Base-by-base conservation (phyloP, 2,888 invertebrate species). In the Drosophila colorata region DNA sequence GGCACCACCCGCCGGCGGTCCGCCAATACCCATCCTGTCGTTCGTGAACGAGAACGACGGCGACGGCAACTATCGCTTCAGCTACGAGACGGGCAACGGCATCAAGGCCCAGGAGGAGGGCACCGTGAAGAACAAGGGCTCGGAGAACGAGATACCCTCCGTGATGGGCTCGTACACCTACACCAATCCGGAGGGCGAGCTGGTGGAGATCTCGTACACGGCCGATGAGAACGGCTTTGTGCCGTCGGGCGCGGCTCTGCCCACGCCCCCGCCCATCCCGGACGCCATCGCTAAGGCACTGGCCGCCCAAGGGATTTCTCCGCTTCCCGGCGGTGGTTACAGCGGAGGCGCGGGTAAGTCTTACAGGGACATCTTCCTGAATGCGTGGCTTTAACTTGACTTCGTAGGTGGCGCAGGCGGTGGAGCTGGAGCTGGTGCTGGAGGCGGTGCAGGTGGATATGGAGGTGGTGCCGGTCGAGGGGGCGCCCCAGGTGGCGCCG, bases 181-280 rank as follows among this genome's bases (percentile, higher is more conserved):
- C 89, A 94, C 94, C 0, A 94, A 94, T 28, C 95, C 95, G 0
- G 95, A 95, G 83, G 95, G 95, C 3, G 93, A 94, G 73, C 91
- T 93, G 16, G 94, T 94, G 68, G 93, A 93, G 56, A 90, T 95
- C 14, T 93, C 93, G n/a, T 95, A 95, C 83, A 93, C 94, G 1
- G 95, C 95, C 41, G 95, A 95, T 85, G 95, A 95, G 86, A 95
- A 94, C 69, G 95, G 95, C 53, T 95, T 95, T 91, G 94, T 94
- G 64, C 94, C 95, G 1, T 92, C 93, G 67, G 92, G 92, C 8
- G 93, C 92, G 25, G 94, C 95, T 75, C 88, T 95, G 47, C 95
- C 95, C 14, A 94, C 94, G 0, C 93, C 95, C 7, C 95, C 95
- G 3, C 95, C 95, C 55, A 94, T 95, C 72, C 95, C 95, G n/a